A percentile compares a stretch with the other conserved stretches of the same genome.
Evolutionary conservation across 1,140 invertebrate genomes (phyloP).

Genomic region (Colletes gigas): DNA sequence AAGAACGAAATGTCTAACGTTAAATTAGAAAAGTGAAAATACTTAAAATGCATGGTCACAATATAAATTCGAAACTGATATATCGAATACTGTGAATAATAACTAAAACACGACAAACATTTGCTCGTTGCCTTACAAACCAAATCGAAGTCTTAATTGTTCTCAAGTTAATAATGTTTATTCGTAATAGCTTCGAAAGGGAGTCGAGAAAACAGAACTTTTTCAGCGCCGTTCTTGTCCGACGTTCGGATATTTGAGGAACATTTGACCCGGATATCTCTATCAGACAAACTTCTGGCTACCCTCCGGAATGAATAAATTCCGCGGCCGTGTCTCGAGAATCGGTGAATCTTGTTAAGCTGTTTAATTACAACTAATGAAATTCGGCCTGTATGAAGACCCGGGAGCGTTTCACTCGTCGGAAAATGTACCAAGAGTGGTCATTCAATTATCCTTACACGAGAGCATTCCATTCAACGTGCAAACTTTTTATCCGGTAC

Average conservation of each 20-base stretch:
- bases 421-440: not conserved
- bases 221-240: constrained; percentile 13
- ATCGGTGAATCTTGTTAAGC: constrained; percentile 5
- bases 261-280: constrained; percentile 31
- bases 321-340: constrained; percentile 10
- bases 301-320: constrained; percentile 20
- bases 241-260: not conserved
- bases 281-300: constrained; percentile 6
- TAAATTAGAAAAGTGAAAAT: too few species aligned
- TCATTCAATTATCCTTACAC: not conserved
- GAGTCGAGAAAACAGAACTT: not conserved
- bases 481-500: not conserved
- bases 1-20: too few species aligned
- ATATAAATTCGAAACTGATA: too few species aligned
- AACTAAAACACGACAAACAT: too few species aligned
- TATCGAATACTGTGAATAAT: too few species aligned
- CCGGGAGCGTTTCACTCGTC: not conserved
- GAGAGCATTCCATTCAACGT: not conserved
- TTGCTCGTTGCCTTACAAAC: too few species aligned
- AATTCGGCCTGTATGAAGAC: not conserved
- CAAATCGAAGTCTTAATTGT: too few species aligned
- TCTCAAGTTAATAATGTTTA: too few species aligned
- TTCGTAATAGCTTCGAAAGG: too few species aligned
- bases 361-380: constrained; percentile 18
- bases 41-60: too few species aligned